Conservation (phyloP, 2,888 invertebrate species). For the Lathronympha strigana region DNA sequence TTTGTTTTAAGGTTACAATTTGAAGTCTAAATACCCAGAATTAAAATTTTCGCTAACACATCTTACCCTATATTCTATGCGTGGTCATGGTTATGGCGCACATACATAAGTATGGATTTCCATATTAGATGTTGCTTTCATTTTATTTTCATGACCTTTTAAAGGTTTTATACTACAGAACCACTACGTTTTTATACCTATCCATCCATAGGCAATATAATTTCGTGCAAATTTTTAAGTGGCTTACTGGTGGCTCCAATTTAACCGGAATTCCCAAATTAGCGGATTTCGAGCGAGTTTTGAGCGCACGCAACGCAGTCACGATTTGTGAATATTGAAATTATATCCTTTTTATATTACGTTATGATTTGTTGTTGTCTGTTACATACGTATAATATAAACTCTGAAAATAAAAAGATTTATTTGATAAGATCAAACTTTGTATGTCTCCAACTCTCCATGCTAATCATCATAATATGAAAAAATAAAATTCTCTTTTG, state of each 20-base stretch:
- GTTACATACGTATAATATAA: neutral
- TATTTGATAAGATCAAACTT: too few relatives aligned
- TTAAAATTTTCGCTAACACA: too few relatives aligned
- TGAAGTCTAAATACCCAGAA: too few relatives aligned
- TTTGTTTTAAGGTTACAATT: too few relatives aligned
- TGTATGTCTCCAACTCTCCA: too few relatives aligned
- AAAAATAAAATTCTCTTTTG: too few relatives aligned
- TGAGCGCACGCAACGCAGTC: slow-evolving; percentile 4
- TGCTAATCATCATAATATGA: too few relatives aligned
- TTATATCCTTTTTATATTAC: slow-evolving; percentile 1
- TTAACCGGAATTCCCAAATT: slow-evolving; percentile 29
- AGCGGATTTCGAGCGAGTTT: slow-evolving; percentile 12
- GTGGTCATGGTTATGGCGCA: too few relatives aligned
- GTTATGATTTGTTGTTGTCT: neutral
- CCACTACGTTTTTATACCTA: neutral
- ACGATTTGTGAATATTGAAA: neutral
- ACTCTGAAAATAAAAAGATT: too few relatives aligned
- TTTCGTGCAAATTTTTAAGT: slow-evolving; percentile 30
- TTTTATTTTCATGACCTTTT: neutral
- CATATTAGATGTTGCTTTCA: neutral
- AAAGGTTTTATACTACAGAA: neutral
- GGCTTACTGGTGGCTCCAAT: slow-evolving; percentile 37
- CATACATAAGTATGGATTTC: neutral
- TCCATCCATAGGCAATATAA: neutral
- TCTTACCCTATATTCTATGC: too few relatives aligned